phyloP scores from a whole-genome alignment of 1,140 invertebrate species.

The roundworm (Caenorhabditis elegans) region WBcel235 BX284605.5:13179501-13180000 shows the following conservation, averaged over 20 bases:
- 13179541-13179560: background rate
- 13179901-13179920: background rate
- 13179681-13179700: background rate
- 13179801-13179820: slow-evolving; percentile 7
- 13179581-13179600: background rate
- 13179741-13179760: background rate
- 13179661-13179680: background rate
- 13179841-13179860: background rate
- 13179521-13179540: background rate
- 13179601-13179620: background rate
- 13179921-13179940: background rate
- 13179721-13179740: background rate
- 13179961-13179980: background rate
- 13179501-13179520: slow-evolving; percentile 15
- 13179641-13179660: background rate
- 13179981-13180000: too few species aligned
- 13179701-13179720: background rate
- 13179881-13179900: background rate
- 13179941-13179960: background rate
- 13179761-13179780: background rate
- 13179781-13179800: background rate
- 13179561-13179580: background rate
- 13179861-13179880: background rate
- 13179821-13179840: background rate
- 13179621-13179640: background rate